Evolutionary conservation across 2,113 vertebrate genomes (phyloP), one percentile per base, ranked within the genome.

Genomic region (Bubo blakistoni): DNA sequence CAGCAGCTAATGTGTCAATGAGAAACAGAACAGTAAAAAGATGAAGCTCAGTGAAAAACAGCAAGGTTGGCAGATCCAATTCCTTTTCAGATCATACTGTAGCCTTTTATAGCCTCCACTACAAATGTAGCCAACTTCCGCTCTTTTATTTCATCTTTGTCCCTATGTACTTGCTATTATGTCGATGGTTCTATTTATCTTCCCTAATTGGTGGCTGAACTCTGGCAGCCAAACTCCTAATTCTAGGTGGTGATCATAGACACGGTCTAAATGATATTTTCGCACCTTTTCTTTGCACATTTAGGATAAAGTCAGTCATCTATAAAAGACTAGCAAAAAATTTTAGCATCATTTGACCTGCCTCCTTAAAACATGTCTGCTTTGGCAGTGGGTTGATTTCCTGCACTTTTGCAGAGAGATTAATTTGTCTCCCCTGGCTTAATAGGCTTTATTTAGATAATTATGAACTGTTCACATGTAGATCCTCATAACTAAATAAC

Each of bases 21-120:
- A 95, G 90, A 97, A 96, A 83, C 89, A 95, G 94, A 97, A 93
- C 62, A 92, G 78, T 85, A 93, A 93, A 94, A 95, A 92, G 89
- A 95, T 96, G 84, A 90, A 90, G 73, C 80, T 92, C 81, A 59
- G 81, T 88, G 85, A 71, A 90, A 91, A 88, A 78, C 67, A 94
- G 59, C 83, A 96, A 93, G 92, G 88, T 82, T 96, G 94, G 91
- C 90, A 95, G 86, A 95, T 86, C 36, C 63, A 94, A 44, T 38
- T 91, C 67, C 87, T 94, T 95, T 94, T 95, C 83, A 91, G 90
- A 78, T 94, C 67, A 61, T 81, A 55, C 58, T 92, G 70, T 83
- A 96, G 88, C 77, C 91, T 97, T 97, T 96, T 96, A 96, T 95
- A 97, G 81, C 74, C 78, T 94, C 65, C 65, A 67, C 84, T 95